Evolutionary conservation across 2,113 vertebrate genomes (phyloP), one percentile per base, ranked within the genome.

Genomic region (Anguilla japonica): DNA sequence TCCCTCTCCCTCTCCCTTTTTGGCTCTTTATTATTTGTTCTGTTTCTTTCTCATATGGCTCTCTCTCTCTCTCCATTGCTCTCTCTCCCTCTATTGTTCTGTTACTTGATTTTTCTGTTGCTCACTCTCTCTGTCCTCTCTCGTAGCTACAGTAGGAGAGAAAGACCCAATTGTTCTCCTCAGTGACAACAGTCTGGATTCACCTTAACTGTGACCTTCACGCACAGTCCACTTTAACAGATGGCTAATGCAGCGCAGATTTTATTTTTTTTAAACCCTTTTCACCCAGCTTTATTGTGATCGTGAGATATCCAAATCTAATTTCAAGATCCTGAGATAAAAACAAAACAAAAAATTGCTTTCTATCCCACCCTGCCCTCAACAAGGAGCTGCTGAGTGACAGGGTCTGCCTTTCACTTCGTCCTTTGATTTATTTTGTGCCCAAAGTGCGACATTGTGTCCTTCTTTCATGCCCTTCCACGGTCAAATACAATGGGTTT

Each of bases 141-240:
- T 41, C 39, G 15, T 1, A 80, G 34, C 39, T 43, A 34, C 34
- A 34, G 34, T 34, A 6, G 13, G 41, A 20, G 39, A 86, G 56
- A 82, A 41, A 46, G 79, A 26, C 26, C 85, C 26, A 50, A 29
- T 14, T 43, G 39, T 34, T 43, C 81, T 3, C n/a, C n/a, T 34
- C 29, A 46, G n/a, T 20, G 14, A 13, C 81, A 50, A n/a, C 22
- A 56, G 81, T 26, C 41, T 46, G 15, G 14, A 67, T 53, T 82
- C 85, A 86, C 56, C 79, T 86, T 50, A 63, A 26, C 41, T 34
- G n/a, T 60, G 79, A 82, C 41, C 57, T 86, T 86, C 40, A 60
- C 29, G 41, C 53, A 53, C n/a, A 39, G 29, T 53, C 46, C 18
- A 34, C 29, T n/a, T 41, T 81, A 40, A 53, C 57, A 86, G 85